These are phyloP conservation scores for Taenioides sp. DNA, from an alignment of 2,797 vertebrate genomes.

Conservation along the genomic window DNA sequence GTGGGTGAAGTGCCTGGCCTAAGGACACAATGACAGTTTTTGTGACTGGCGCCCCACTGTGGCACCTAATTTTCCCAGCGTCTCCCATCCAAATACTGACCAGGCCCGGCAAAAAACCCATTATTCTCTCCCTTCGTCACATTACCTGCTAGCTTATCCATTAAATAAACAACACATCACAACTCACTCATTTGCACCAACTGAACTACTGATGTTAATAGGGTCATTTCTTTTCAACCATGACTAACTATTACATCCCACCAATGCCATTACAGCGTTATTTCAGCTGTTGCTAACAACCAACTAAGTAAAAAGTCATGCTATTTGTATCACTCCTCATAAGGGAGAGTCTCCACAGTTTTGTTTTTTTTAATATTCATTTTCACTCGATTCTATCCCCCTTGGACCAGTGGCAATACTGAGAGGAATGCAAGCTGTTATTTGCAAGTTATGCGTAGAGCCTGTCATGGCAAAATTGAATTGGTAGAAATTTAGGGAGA, in stretches of 20 bases:
- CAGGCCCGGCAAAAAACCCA: not conserved
- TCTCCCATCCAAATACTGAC: no score
- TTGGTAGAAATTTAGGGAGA: not conserved
- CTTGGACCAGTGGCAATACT: slow-evolving; percentile 20
- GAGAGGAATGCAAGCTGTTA: slow-evolving; percentile 14
- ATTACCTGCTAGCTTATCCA: not conserved
- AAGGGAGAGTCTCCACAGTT: slow-evolving; percentile 38
- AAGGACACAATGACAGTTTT: no score
- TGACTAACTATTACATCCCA: slow-evolving; percentile 40
- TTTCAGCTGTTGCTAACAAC: slow-evolving; percentile 27
- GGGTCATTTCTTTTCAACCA: slow-evolving; percentile 38
- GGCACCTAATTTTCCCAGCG: no score
- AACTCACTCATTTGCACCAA: not conserved
- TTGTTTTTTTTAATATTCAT: slow-evolving; percentile 44
- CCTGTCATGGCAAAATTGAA: slow-evolving; percentile 2
- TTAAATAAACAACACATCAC: not conserved
- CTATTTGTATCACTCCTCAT: slow-evolving; percentile 29
- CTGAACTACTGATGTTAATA: slow-evolving; percentile 16
- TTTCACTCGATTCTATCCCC: slow-evolving; percentile 26
- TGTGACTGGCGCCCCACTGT: no score
- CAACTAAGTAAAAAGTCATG: slow-evolving; percentile 10
- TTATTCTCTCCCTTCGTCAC: not conserved
- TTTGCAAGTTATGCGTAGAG: not conserved
- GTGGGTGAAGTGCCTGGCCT: no score
- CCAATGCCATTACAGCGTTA: slow-evolving; percentile 34